These are phyloP conservation scores for Cephus runcator DNA, from an alignment of 2,888 invertebrate genomes.

Conservation along the genomic window DNA sequence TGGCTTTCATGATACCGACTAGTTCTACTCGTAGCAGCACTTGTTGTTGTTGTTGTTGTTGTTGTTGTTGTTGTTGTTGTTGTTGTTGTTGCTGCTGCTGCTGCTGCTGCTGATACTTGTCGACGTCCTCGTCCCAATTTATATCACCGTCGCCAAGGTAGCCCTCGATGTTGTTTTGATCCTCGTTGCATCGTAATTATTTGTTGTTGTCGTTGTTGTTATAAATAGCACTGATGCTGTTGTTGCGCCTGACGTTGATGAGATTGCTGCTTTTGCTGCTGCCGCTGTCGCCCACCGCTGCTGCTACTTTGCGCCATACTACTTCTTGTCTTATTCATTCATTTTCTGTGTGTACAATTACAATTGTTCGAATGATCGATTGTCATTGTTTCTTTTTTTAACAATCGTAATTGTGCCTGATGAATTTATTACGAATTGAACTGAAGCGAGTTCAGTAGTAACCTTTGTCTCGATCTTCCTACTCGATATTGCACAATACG, in stretches of 20 bases:
- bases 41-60: background rate
- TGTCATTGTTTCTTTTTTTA: background rate
- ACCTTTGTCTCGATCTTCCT: background rate
- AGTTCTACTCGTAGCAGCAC: background rate
- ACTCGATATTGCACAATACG: background rate
- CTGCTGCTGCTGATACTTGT: background rate
- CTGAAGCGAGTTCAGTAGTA: background rate
- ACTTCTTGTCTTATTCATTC: background rate
- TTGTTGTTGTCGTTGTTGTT: background rate
- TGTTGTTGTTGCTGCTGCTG: background rate
- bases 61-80: background rate
- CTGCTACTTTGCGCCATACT: background rate
- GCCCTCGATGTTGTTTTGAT: background rate
- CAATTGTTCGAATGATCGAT: background rate
- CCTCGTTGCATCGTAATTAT: background rate
- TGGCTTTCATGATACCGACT: background rate
- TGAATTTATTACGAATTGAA: background rate
- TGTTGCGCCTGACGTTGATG: background rate
- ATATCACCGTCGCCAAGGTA: background rate
- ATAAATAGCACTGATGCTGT: background rate
- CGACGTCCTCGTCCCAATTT: background rate
- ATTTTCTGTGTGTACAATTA: background rate
- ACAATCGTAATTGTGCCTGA: background rate
- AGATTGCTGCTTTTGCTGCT: background rate
- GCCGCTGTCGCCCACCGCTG: background rate